Percentiles rank a stretch among this genome's conserved stretches.
These are phyloP conservation scores for Corticium candelabrum DNA, from an alignment of 37 sponge, comb jelly and placozoan species.

Conservation along the genomic window DNA sequence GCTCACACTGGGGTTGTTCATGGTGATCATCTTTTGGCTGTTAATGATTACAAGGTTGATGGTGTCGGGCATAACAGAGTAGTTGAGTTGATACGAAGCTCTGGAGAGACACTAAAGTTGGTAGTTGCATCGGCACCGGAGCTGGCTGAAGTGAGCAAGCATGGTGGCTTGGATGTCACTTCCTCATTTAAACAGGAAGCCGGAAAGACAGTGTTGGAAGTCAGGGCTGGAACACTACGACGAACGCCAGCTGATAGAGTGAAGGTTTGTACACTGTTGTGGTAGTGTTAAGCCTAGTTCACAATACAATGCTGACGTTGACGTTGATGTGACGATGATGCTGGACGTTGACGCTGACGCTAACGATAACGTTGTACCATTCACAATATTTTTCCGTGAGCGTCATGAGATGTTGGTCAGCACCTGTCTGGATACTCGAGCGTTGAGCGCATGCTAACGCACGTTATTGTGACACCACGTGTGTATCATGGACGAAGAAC, in stretches of 20 bases:
- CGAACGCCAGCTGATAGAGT: neutral
- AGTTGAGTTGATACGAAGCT: constrained; percentile 73
- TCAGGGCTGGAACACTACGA: constrained; percentile 3
- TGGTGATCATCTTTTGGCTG: constrained; percentile 80
- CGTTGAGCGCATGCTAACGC: too few relatives aligned
- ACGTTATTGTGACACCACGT: too few relatives aligned
- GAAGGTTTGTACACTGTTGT: neutral
- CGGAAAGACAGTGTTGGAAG: constrained; percentile 9
- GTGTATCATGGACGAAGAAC: too few relatives aligned
- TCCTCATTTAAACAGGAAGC: constrained; percentile 9
- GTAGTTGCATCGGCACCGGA: constrained; percentile 72
- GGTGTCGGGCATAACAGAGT: constrained; percentile 63
- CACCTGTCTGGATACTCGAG: too few relatives aligned
- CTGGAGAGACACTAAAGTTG: constrained; percentile 44
- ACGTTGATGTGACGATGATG: too few relatives aligned
- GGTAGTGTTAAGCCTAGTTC: too few relatives aligned
- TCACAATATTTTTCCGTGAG: too few relatives aligned
- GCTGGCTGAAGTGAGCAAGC: constrained; percentile 54
- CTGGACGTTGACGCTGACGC: too few relatives aligned
- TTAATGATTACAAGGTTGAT: constrained; percentile 78
- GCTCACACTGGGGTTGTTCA: constrained; percentile 49
- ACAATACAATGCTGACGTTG: too few relatives aligned
- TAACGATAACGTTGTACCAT: too few relatives aligned
- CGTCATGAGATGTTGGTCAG: too few relatives aligned
- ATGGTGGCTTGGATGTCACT: constrained; percentile 41